Percentiles rank a stretch among this genome's conserved stretches.
These are phyloP conservation scores for Trididemnum nubilum DNA, from an alignment of 23 tunicate species.

Conservation along the genomic window DNA sequence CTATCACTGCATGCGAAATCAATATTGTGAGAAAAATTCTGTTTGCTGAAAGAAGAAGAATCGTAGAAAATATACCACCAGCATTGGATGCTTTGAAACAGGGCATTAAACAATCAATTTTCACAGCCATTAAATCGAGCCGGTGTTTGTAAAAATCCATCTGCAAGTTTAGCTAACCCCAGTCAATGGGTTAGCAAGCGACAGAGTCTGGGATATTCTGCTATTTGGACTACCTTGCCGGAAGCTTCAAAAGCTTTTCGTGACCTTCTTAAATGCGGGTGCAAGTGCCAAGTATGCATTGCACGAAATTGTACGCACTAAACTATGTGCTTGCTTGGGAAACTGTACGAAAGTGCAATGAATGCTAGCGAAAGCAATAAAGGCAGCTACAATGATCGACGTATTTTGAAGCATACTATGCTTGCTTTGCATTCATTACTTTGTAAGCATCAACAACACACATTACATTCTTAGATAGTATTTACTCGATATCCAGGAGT, in stretches of 20 bases:
- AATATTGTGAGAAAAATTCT: background rate
- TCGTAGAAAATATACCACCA: background rate
- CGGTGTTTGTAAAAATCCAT: background rate
- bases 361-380: background rate
- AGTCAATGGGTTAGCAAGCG: background rate
- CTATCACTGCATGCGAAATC: background rate
- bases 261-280: background rate
- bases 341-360: background rate
- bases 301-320: background rate
- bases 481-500: background rate
- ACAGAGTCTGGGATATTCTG: background rate
- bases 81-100: background rate
- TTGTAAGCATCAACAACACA: background rate
- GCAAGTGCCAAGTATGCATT: background rate
- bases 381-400: background rate
- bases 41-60: background rate
- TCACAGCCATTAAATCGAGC: background rate
- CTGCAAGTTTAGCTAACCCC: background rate
- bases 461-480: background rate
- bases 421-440: background rate
- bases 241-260: background rate
- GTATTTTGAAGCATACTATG: background rate
- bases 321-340: background rate
- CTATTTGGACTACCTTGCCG: background rate
- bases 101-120: background rate